Conservation (phyloP, 2,888 invertebrate species). For the Bursaphelenchus okinawaensis region DNA sequence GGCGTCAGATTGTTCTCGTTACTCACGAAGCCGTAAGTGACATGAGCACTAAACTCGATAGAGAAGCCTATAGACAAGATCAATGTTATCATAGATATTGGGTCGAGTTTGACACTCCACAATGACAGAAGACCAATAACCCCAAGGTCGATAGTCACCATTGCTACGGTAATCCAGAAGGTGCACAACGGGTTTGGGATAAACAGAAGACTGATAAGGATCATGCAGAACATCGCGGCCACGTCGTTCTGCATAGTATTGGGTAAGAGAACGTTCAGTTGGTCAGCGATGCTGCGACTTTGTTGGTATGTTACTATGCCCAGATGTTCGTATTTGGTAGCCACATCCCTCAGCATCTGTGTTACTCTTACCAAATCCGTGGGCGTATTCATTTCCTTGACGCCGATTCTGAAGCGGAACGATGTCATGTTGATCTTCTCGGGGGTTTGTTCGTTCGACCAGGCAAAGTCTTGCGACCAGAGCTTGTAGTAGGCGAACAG, state of each 20-base stretch:
- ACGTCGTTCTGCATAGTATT: slow-evolving; percentile 55
- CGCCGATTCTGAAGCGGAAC: slow-evolving; percentile 55
- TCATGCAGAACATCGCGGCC: slow-evolving; percentile 74
- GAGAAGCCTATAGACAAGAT: slow-evolving; percentile 45
- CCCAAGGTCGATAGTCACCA: slow-evolving; percentile 65
- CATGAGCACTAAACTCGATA: slow-evolving; percentile 76
- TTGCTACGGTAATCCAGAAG: slow-evolving; percentile 81
- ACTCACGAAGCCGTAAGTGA: slow-evolving; percentile 89
- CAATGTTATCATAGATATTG: slow-evolving; percentile 83
- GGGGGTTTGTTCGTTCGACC: slow-evolving; percentile 38
- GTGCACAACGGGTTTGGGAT: slow-evolving; percentile 88
- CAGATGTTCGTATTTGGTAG: slow-evolving; percentile 42
- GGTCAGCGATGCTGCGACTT: slow-evolving; percentile 53
- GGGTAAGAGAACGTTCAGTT: slow-evolving; percentile 54
- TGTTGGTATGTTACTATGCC: slow-evolving; percentile 54
- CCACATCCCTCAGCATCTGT: slow-evolving; percentile 41
- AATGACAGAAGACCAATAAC: slow-evolving; percentile 91
- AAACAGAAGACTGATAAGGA: slow-evolving; percentile 84
- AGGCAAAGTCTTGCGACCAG: slow-evolving; percentile 56
- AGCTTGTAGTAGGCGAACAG: slow-evolving; percentile 56
- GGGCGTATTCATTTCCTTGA: slow-evolving; percentile 48
- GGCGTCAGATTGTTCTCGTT: slow-evolving; percentile 67
- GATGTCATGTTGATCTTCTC: slow-evolving; percentile 32
- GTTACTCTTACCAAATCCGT: slow-evolving; percentile 50
- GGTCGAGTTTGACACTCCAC: slow-evolving; percentile 79